phyloP scores from a whole-genome alignment of 2,888 invertebrate species.

The Archips xylosteana region DNA sequence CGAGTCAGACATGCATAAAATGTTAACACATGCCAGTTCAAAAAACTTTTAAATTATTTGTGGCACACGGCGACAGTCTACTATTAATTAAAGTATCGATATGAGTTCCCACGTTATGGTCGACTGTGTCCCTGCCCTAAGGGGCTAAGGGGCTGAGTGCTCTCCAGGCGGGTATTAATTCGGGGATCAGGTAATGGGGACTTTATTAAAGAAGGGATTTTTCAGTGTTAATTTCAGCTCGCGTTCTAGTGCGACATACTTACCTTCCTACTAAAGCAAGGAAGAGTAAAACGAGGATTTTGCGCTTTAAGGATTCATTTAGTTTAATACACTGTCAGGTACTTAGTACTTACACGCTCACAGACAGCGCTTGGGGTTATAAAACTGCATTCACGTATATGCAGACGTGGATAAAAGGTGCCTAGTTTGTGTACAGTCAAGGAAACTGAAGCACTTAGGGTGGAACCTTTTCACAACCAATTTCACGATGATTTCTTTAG shows the following conservation, averaged over 20 bases:
- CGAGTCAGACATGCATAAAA: too few species aligned
- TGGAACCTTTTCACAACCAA: too few species aligned
- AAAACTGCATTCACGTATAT: too few species aligned
- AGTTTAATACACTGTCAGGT: not conserved
- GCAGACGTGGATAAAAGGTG: too few species aligned
- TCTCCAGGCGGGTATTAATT: constrained; percentile 60
- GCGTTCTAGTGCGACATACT: constrained; percentile 55
- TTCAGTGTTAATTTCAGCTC: constrained; percentile 46
- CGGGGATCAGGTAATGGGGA: constrained; percentile 61
- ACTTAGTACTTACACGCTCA: not conserved
- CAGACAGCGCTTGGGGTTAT: too few species aligned
- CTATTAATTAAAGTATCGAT: constrained; percentile 41
- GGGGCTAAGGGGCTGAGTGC: constrained; percentile 42
- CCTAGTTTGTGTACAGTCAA: too few species aligned
- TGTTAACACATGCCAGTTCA: not conserved
- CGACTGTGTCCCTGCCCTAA: constrained; percentile 49
- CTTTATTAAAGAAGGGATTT: constrained; percentile 70
- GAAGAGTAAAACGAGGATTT: constrained; percentile 1
- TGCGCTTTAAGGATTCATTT: not conserved
- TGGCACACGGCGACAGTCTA: not conserved
- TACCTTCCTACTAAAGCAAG: constrained; percentile 6
- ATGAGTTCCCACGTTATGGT: constrained; percentile 13
- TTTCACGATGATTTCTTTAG: too few species aligned
- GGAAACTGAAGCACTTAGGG: too few species aligned
- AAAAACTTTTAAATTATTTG: not conserved